Percentiles rank a stretch among this genome's conserved stretches.
Evolutionary conservation across 2,797 vertebrate species (phyloP).

Genomic region (Acridotheres tristis): DNA sequence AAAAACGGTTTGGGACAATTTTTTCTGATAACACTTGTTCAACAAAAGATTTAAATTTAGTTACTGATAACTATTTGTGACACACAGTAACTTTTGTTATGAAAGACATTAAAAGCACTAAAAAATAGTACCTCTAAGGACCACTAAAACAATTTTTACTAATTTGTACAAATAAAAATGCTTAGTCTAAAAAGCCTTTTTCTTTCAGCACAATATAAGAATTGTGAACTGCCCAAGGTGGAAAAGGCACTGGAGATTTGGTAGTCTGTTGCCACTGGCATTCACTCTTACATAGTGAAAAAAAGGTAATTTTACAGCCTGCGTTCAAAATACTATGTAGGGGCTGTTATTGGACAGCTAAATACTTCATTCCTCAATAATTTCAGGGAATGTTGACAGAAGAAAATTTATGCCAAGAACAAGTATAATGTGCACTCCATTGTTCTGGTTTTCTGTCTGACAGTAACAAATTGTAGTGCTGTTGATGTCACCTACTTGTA

Average conservation of each 20-base stretch:
- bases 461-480: neutral
- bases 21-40: neutral
- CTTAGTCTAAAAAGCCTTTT: neutral
- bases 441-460: neutral
- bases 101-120: neutral
- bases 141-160: neutral
- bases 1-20: neutral
- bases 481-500: neutral
- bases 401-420: neutral
- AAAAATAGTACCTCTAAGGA: neutral
- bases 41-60: neutral
- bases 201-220: neutral
- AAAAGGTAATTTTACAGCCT: neutral
- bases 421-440: neutral
- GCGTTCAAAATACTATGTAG: neutral
- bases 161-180: neutral
- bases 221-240: neutral
- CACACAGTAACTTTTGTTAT: neutral
- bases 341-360: neutral
- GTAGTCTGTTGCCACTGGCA: neutral
- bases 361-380: neutral
- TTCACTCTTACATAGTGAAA: neutral
- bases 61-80: neutral
- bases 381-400: neutral
- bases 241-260: neutral